These are phyloP conservation scores for Sminthurinus aureus DNA, from an alignment of 2,888 invertebrate species.

Conservation along the genomic window DNA sequence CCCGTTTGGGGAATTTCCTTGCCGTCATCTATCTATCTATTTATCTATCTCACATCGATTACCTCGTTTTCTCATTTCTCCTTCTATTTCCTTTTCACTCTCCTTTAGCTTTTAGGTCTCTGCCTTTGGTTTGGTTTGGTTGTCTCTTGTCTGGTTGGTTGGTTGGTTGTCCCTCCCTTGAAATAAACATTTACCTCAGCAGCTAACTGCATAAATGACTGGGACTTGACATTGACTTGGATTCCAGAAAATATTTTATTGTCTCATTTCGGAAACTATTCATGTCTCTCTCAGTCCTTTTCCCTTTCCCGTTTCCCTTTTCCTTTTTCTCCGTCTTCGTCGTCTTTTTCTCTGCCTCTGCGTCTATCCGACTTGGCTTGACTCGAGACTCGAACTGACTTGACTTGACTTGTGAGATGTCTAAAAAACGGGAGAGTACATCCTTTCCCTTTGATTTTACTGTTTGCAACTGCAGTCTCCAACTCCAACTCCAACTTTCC, in stretches of 20 bases:
- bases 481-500: too few species aligned
- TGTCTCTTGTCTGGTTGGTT: too few species aligned
- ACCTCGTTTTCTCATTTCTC: slow-evolving; percentile 3
- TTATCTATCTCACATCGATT: background rate
- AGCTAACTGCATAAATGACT: slow-evolving; percentile 11
- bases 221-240: slow-evolving; percentile 16
- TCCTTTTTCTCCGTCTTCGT: background rate
- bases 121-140: too few species aligned
- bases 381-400: too few species aligned
- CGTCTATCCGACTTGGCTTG: too few species aligned
- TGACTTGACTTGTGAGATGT: too few species aligned
- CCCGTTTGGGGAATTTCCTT: slow-evolving; percentile 1
- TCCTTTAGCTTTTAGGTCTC: too few species aligned
- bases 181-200: background rate
- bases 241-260: slow-evolving; percentile 28
- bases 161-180: background rate
- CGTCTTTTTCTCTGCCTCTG: background rate
- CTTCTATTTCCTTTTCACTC: too few species aligned
- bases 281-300: slow-evolving; percentile 10
- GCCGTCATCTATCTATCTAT: background rate
- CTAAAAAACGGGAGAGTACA: too few species aligned
- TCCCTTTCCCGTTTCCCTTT: background rate
- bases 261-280: slow-evolving; percentile 24
- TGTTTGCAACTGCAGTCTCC: too few species aligned
- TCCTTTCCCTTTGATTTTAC: too few species aligned